Evolutionary conservation across 2,888 invertebrate genomes (phyloP).

Genomic region (Diabrotica balteata): DNA sequence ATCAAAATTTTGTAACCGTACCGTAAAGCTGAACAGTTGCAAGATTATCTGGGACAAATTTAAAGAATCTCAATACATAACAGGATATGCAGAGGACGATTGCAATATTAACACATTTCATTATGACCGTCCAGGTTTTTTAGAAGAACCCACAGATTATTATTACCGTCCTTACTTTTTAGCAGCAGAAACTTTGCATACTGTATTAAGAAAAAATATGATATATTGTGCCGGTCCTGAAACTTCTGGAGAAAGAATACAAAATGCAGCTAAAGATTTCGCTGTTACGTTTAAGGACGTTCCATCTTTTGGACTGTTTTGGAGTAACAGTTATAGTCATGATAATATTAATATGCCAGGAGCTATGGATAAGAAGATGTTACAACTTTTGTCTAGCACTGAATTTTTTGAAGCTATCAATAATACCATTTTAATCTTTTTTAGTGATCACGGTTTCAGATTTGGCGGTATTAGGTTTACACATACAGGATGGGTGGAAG

Average conservation of each 20-base stretch:
- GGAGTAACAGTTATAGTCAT: too few species aligned
- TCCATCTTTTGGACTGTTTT: too few species aligned
- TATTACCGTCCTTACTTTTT: constrained; percentile 78
- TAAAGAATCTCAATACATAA: constrained; percentile 73
- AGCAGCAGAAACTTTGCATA: constrained; percentile 69
- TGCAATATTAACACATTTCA: constrained; percentile 77
- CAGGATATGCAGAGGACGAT: constrained; percentile 83
- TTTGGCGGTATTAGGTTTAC: constrained; percentile 76
- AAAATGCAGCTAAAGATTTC: too few species aligned
- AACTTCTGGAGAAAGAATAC: too few species aligned
- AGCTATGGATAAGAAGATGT: constrained; percentile 76
- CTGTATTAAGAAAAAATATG: constrained; percentile 62
- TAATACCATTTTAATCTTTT: constrained; percentile 57
- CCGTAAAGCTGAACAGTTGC: constrained; percentile 70
- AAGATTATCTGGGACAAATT: constrained; percentile 82
- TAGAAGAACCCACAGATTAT: constrained; percentile 78
- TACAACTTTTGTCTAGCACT: constrained; percentile 76
- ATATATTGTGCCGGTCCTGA: constrained; percentile 69
- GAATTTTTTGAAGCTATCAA: constrained; percentile 9
- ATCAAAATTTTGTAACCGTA: constrained; percentile 62
- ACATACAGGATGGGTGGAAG: constrained; percentile 80
- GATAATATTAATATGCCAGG: constrained; percentile 72
- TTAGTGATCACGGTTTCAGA: constrained; percentile 83
- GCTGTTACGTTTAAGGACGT: too few species aligned
- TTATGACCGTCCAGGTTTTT: constrained; percentile 76